phyloP scores from a whole-genome alignment of 2,797 vertebrate species.

The Pogonophryne albipinna region DNA sequence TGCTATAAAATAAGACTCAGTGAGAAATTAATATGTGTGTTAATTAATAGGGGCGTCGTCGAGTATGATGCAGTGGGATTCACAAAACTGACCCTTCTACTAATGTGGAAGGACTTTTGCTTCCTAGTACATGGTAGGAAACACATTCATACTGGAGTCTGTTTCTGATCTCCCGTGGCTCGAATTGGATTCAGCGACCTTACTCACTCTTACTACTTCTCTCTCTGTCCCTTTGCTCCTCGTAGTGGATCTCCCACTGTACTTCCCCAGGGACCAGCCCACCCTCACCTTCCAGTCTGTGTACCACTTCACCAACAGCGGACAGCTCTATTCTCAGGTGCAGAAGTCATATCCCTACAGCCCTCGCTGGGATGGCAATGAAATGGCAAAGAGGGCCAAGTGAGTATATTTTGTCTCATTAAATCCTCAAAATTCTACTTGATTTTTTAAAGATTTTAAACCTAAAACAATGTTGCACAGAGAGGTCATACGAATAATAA shows the following conservation, averaged over 20 bases:
- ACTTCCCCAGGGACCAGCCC: conserved; percentile 97
- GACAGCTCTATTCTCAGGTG: conserved; percentile 96
- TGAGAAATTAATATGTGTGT: conserved; percentile 26
- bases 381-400: conserved; percentile 99
- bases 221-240: conserved; percentile 25
- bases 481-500: neutral
- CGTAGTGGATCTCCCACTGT: conserved; percentile 95
- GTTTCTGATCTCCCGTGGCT: neutral
- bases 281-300: conserved; percentile 97
- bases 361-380: conserved; percentile 98
- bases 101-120: conserved; percentile 99
- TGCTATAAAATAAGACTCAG: neutral
- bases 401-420: conserved; percentile 80
- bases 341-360: conserved; percentile 99
- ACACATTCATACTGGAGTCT: neutral
- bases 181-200: neutral
- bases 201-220: neutral
- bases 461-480: no score
- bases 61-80: conserved; percentile 99
- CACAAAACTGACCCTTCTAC: conserved; percentile 96
- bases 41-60: conserved; percentile 94
- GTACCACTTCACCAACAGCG: conserved; percentile 98
- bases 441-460: no score
- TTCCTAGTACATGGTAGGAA: conserved; percentile 96
- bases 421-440: neutral